Evolutionary conservation across 2,888 invertebrate species (phyloP), one percentile per base, ranked within the genome.

Genomic region (Eilema sororculum): DNA sequence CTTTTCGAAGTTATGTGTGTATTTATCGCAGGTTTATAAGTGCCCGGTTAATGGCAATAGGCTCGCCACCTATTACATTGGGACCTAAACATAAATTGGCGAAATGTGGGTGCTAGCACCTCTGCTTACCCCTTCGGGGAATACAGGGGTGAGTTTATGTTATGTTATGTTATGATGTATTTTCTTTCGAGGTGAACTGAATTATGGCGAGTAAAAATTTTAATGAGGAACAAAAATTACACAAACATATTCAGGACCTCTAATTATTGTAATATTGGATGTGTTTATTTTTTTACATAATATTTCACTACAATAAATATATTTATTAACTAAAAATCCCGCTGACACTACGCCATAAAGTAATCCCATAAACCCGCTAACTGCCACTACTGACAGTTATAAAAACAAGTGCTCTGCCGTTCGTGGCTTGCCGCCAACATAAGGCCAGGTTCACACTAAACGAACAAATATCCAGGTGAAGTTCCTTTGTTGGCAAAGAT

Each of bases 361-460:
- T 68, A 37, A 10, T 57, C n/a, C 56, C 68, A 68, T 62, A 68
- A 62, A 68, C 25, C 52, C 37, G 56, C 24, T 68, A 62, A 62
- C 68, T 68, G 56, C 59, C 41, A 20, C 67, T 67, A 59, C 41
- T 28, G 57, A 25, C 37, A 56, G 61, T 62, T 68, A 62, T 57
- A 68, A 68, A 62, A 67, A 57, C 67, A 56, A 68, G 61, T 56
- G 37, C 37, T 37, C 37, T 25, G 22, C 52, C 52, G 20, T 62
- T 57, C 62, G 25, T 62, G 68, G 62, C 62, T 56, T 37, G 56
- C 37, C 33, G 62, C 68, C 62, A 68, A 68, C 12, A 12, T 68
- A 20, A 61, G 60, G 68, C 0, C 12, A 8, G 10, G 25, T 56
- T n/a, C n/a, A 10, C 28, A 24, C 8, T 20, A 9, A 12, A 20